Base-by-base conservation (phyloP, 2,797 vertebrate species). In the Acridotheres tristis region DNA sequence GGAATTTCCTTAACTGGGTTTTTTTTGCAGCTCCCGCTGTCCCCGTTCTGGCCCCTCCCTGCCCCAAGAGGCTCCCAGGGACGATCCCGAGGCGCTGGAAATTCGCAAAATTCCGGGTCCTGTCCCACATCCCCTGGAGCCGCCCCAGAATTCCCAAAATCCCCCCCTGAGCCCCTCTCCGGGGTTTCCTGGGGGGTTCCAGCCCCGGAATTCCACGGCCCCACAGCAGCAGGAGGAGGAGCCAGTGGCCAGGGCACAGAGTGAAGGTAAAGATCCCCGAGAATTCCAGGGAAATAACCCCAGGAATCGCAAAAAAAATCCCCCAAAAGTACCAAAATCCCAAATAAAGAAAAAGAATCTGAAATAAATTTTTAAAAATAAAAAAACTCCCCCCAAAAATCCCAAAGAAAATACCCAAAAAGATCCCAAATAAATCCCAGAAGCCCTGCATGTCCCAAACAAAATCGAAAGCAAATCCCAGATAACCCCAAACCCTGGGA, bases 281-380 rank as follows among this genome's bases (percentile, higher is more conserved):
- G 5, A 30, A 43, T 53, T 18, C 38, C 26, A 11, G 50, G 16
- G 16, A 36, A 54, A 36, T 10, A 25, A 54, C 9, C 38, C 42
- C 12, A 2, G 26, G 16, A 54, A 26, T 9, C 1, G 1, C 4
- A 15, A 13, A 22, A 22, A 21, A 18, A 13, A 19, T 5, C 2
- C 3, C 14, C 5, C 18, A 3, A 7, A 32, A 38, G 32, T 25
- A 22, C 5, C 7, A 42, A 29, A 32, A 26, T 21, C 32, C n/a
- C 11, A 7, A 42, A n/a, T 17, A 10, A 50, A 27, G 22, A 21
- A 12, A 4, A 14, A 13, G 18, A 13, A 32, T 9, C 13, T 53
- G 50, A 32, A n/a, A 23, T 14, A 8, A 38, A 8, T 26, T 50
- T 50, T 50, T 21, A 20, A 61, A 29, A 40, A 29, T 9, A 4